Evolutionary conservation across 2,113 vertebrate species (phyloP).

Genomic region (Daphoenositta chrysoptera): DNA sequence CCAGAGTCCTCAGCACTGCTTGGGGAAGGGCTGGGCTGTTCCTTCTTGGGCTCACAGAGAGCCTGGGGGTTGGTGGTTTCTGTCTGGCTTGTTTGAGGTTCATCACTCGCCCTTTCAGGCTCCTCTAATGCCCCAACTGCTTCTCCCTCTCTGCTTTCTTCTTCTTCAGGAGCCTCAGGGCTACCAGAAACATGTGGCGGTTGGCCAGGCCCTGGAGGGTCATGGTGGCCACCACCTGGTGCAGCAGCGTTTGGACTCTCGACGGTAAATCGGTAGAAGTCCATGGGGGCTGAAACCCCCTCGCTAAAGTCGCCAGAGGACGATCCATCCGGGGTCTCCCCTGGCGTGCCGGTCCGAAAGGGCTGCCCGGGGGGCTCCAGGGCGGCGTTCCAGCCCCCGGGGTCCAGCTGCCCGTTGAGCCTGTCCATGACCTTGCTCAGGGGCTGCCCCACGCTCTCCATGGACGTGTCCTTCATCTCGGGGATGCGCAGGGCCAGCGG

Average conservation of each 20-base stretch:
- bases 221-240: constrained; percentile 90
- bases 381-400: constrained; percentile 61
- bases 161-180: constrained; percentile 80
- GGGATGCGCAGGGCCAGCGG: constrained; percentile 78
- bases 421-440: constrained; percentile 87
- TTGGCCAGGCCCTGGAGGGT: constrained; percentile 90
- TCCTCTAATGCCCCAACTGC: constrained; percentile 30
- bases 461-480: constrained; percentile 90
- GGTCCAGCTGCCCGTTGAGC: constrained; percentile 81
- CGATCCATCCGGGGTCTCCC: constrained; percentile 79
- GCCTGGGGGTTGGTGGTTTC: not conserved
- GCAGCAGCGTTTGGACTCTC: constrained; percentile 88
- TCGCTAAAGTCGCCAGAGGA: constrained; percentile 69
- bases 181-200: constrained; percentile 86
- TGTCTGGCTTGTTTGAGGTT: not conserved
- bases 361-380: constrained; percentile 73
- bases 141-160: constrained; percentile 70
- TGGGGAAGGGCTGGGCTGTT: constrained; percentile 62
- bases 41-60: constrained; percentile 36
- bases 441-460: constrained; percentile 86
- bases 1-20: constrained; percentile 75
- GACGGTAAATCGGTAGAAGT: constrained; percentile 90
- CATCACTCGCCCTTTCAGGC: not conserved
- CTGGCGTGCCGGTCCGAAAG: constrained; percentile 86
- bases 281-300: constrained; percentile 79